phyloP scores from a whole-genome alignment of 1,140 invertebrate species.

The Grapholita molesta region DNA sequence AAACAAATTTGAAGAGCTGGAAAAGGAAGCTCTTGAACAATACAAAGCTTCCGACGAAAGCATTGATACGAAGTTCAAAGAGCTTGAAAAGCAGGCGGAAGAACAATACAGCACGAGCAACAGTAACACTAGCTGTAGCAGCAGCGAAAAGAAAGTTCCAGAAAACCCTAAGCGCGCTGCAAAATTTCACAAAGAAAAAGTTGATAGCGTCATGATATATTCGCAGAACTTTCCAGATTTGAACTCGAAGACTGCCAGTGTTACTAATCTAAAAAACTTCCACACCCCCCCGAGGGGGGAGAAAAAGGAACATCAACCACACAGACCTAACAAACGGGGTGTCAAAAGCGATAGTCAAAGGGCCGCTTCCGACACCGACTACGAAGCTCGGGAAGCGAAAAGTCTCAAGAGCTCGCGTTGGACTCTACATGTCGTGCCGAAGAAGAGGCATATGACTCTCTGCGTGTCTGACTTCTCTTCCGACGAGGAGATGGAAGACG shows the following conservation, averaged over 20 bases:
- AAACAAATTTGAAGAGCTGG: conserved; percentile 68
- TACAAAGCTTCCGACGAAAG: conserved; percentile 75
- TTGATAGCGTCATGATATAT: conserved; percentile 66
- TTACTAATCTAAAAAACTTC: conserved; percentile 72
- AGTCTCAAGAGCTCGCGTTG: conserved; percentile 56
- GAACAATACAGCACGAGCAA: conserved; percentile 73
- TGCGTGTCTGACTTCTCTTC: conserved; percentile 66
- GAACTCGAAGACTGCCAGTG: conserved; percentile 54
- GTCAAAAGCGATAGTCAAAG: conserved; percentile 51
- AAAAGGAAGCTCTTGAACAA: conserved; percentile 74
- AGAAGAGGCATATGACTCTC: conserved; percentile 59
- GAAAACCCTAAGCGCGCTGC: conserved; percentile 39
- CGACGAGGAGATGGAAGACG: conserved; percentile 56
- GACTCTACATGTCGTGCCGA: conserved; percentile 59
- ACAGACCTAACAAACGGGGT: conserved; percentile 48
- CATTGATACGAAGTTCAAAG: conserved; percentile 69
- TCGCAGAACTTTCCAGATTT: conserved; percentile 72
- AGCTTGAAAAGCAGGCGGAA: conserved; percentile 68
- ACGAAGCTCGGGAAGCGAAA: conserved; percentile 51
- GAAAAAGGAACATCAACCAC: conserved; percentile 59
- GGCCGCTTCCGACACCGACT: conserved; percentile 63
- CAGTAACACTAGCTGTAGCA: conserved; percentile 72
- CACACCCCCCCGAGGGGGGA: conserved; percentile 72
- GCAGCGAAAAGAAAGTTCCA: conserved; percentile 45
- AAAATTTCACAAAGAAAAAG: conserved; percentile 65